A percentile compares a stretch with the other conserved stretches of the same genome.
These are phyloP conservation scores for Caenorhabditis zanzibari DNA, from an alignment of 2,888 invertebrate species.

Conservation along the genomic window DNA sequence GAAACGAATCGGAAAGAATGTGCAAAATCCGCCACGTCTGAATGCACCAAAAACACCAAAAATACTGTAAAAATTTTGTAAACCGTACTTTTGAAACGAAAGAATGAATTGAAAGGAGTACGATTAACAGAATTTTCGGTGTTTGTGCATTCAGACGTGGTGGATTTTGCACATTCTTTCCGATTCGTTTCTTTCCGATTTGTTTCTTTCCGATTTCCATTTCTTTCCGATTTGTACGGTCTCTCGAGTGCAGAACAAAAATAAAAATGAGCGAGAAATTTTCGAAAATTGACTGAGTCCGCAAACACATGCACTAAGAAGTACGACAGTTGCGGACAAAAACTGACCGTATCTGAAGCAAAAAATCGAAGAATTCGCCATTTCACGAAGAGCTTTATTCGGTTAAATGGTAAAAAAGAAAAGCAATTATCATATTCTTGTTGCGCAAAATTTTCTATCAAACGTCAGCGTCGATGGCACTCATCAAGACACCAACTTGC, in stretches of 20 bases:
- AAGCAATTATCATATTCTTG: constrained; percentile 87
- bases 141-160: no score
- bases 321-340: constrained; percentile 25
- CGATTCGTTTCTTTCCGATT: no score
- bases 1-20: no score
- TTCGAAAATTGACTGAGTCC: constrained; percentile 32
- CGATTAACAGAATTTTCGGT: no score
- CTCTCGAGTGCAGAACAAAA: neutral
- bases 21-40: no score
- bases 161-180: no score
- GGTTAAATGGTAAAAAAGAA: constrained; percentile 56
- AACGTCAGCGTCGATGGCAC: constrained; percentile 96
- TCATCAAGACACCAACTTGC: constrained; percentile 87
- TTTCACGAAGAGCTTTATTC: neutral
- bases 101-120: no score
- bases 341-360: neutral
- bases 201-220: no score
- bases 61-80: no score
- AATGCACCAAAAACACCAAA: no score
- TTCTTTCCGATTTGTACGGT: no score
- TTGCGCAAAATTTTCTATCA: constrained; percentile 94
- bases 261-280: constrained; percentile 1
- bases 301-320: constrained; percentile 11
- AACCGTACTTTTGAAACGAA: no score
- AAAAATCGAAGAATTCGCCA: neutral